Evolutionary conservation across 2,888 invertebrate genomes (phyloP).

Genomic region (Petrolisthes manimaculis): DNA sequence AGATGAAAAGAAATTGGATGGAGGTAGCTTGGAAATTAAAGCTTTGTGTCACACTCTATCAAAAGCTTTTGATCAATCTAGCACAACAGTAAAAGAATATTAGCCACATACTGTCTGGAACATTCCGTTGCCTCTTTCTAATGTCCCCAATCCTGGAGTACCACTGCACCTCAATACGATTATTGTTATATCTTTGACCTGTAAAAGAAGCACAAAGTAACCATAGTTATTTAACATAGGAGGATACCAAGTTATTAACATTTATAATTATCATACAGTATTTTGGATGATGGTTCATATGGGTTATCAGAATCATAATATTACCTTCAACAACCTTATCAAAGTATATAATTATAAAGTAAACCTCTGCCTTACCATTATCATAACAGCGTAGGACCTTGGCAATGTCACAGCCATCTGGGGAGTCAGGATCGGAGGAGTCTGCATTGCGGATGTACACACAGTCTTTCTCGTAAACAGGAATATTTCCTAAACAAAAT

Average conservation of each 20-base stretch:
- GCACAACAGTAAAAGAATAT: not conserved
- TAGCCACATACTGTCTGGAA: slow-evolving; percentile 31
- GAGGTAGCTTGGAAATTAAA: no score
- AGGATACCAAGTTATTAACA: not conserved
- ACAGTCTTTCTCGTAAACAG: slow-evolving; percentile 33
- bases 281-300: not conserved
- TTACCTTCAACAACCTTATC: not conserved
- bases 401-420: slow-evolving; percentile 50
- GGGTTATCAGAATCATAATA: not conserved
- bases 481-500: slow-evolving; percentile 15
- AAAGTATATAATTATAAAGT: no score
- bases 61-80: no score
- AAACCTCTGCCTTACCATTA: slow-evolving; percentile 32
- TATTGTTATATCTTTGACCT: slow-evolving; percentile 38
- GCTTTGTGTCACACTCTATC: no score
- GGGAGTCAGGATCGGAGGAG: slow-evolving; percentile 23
- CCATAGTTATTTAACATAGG: not conserved
- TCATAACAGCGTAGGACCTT: slow-evolving; percentile 47
- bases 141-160: slow-evolving; percentile 47
- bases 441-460: slow-evolving; percentile 49
- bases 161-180: slow-evolving; percentile 41
- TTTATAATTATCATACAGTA: not conserved
- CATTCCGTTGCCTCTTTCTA: slow-evolving; percentile 6
- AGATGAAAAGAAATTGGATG: no score
- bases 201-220: not conserved